phyloP scores from a whole-genome alignment of 2,113 vertebrate genomes.

The Spilogale gracilis region DNA sequence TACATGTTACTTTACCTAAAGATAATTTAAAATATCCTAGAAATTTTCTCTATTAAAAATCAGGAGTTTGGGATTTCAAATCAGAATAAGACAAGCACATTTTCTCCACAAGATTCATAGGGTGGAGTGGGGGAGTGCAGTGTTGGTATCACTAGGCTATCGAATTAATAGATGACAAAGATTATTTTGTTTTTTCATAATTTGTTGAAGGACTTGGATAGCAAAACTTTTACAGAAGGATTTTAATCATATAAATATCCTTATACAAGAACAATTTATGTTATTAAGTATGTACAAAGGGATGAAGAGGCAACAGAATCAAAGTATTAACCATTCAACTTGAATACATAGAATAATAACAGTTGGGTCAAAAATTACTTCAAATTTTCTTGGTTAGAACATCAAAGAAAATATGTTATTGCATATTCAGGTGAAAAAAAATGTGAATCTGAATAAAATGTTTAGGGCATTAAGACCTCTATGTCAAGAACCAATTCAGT shows the following conservation, averaged over 20 bases:
- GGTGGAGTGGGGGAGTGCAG: not conserved
- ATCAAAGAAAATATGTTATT: not conserved
- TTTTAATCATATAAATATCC: not conserved
- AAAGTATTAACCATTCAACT: not conserved
- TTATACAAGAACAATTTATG: not conserved
- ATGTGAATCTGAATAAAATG: not conserved
- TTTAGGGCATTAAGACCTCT: not conserved
- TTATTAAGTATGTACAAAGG: not conserved
- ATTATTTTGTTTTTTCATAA: not conserved
- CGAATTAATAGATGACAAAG: not conserved
- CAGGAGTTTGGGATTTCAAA: not conserved
- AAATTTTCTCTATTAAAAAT: not conserved
- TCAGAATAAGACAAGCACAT: not conserved
- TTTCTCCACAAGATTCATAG: not conserved
- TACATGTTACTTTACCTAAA: not conserved
- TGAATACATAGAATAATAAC: not conserved
- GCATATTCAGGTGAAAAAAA: not conserved
- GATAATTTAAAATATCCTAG: not conserved
- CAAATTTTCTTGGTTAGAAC: not conserved
- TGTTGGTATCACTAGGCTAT: not conserved
- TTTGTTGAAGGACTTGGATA: not conserved
- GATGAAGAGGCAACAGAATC: not conserved
- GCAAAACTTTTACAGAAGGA: not conserved
- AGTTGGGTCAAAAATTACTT: not conserved
- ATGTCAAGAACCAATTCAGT: not conserved